Evolutionary conservation across 1,140 invertebrate genomes (phyloP).

Genomic region (Penaeus vannamei): DNA sequence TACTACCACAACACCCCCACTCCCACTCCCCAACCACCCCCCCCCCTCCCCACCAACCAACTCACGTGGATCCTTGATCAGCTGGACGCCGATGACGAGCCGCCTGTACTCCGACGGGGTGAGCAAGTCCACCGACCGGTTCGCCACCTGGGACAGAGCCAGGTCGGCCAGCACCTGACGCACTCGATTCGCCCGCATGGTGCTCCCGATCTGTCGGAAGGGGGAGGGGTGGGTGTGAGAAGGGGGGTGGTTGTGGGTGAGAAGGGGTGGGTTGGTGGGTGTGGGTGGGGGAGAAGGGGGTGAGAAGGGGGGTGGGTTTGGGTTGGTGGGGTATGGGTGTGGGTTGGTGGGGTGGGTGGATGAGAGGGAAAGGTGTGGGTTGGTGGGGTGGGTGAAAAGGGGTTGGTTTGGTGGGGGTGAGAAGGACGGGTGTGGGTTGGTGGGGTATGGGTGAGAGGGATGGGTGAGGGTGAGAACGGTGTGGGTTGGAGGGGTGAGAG

Average conservation of each 20-base stretch:
- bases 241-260: conserved; percentile 23
- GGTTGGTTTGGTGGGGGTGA: conserved; percentile 19
- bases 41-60: neutral
- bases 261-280: conserved; percentile 14
- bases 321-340: conserved; percentile 26
- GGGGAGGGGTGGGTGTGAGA: conserved; percentile 63
- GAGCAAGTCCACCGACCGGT: conserved; percentile 84
- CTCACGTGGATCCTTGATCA: conserved; percentile 88
- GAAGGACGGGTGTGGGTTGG: conserved; percentile 37
- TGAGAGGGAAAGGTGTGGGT: too few species aligned
- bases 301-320: conserved; percentile 22
- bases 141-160: conserved; percentile 88
- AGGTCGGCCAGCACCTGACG: conserved; percentile 90
- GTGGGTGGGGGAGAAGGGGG: conserved; percentile 63
- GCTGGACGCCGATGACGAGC: conserved; percentile 87
- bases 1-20: too few species aligned
- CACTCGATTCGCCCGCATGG: conserved; percentile 80
- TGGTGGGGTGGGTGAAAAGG: neutral
- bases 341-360: too few species aligned
- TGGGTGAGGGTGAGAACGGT: too few species aligned
- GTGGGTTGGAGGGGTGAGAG: too few species aligned
- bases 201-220: conserved; percentile 77
- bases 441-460: neutral
- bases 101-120: conserved; percentile 87
- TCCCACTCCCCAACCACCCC: neutral